phyloP scores from a whole-genome alignment of 2,113 vertebrate genomes.

The Xenopus laevis region DNA sequence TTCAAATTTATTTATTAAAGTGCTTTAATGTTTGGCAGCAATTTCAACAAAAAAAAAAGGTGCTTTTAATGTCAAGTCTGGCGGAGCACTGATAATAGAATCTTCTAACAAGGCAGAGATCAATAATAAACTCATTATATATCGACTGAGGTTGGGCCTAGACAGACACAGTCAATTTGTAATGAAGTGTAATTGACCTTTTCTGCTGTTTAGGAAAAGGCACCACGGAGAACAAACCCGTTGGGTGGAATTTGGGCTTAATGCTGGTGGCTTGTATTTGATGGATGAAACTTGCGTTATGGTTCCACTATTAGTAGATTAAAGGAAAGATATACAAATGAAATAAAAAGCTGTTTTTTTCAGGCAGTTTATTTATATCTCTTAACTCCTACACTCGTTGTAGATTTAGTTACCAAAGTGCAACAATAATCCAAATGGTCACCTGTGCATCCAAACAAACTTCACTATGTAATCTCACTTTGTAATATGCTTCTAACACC shows the following conservation, averaged over 20 bases:
- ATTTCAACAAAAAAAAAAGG: conserved; percentile 3
- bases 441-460: too few species aligned
- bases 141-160: conserved; percentile 30
- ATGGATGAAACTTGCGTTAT: too few species aligned
- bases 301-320: neutral
- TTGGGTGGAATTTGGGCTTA: neutral
- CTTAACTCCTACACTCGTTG: too few species aligned
- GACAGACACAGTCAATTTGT: conserved; percentile 36
- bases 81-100: conserved; percentile 10
- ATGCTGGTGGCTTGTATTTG: neutral
- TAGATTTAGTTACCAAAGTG: too few species aligned
- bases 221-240: conserved; percentile 10
- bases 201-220: conserved; percentile 9
- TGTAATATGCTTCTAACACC: too few species aligned
- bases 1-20: neutral
- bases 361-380: too few species aligned
- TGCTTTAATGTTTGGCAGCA: neutral
- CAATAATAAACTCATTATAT: conserved; percentile 42
- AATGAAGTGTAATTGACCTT: conserved; percentile 44
- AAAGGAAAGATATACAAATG: neutral
- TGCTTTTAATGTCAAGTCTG: conserved; percentile 14
- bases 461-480: too few species aligned
- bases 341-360: too few species aligned
- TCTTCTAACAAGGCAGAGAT: conserved; percentile 39
- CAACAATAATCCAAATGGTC: too few species aligned